These are phyloP conservation scores for Semaprochilodus insignis DNA, from an alignment of 2,797 vertebrate species.

Conservation along the genomic window DNA sequence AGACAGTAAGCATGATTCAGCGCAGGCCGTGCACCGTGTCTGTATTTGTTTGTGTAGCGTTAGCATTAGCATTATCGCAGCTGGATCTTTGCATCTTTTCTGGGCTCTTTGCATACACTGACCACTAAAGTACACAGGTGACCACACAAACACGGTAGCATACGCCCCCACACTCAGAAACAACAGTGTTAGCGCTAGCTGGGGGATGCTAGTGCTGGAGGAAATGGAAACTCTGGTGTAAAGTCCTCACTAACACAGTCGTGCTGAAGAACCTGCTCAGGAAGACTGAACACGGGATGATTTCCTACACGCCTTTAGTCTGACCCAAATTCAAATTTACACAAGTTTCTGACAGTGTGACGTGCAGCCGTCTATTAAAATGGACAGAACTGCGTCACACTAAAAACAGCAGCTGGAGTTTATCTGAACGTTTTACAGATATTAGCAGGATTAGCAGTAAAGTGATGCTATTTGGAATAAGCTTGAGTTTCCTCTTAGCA, in stretches of 20 bases:
- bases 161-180: background rate
- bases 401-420: no score
- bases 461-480: no score
- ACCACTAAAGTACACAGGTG: background rate
- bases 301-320: no score
- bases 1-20: background rate
- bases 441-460: no score
- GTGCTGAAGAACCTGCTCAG: no score
- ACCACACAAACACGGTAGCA: background rate
- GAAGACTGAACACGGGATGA: no score
- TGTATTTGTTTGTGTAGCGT: background rate
- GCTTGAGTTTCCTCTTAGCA: no score
- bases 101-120: slow-evolving; percentile 1
- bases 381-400: no score
- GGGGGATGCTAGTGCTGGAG: background rate
- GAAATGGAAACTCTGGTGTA: background rate
- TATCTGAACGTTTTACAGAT: no score
- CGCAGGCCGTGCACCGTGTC: background rate
- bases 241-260: background rate
- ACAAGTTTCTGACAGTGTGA: no score
- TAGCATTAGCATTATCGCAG: background rate
- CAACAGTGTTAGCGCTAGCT: background rate
- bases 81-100: background rate
- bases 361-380: no score
- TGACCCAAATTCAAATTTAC: no score